phyloP scores from a whole-genome alignment of 2,888 invertebrate genomes.

The Strigamia maritima region DNA sequence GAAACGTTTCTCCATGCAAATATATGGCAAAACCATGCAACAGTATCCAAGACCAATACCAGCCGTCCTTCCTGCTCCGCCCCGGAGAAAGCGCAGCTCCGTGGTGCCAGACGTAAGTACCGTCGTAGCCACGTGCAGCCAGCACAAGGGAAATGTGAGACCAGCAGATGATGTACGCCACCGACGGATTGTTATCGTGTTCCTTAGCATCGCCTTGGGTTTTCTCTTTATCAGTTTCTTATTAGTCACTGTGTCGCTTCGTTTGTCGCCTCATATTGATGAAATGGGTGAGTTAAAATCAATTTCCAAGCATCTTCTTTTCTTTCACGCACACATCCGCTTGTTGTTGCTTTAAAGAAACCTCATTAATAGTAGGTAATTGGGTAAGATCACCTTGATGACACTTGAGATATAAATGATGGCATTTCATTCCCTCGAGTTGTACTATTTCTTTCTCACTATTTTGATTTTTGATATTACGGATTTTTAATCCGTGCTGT shows the following conservation, averaged over 20 bases:
- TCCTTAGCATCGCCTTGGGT: constrained; percentile 83
- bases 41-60: neutral
- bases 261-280: constrained; percentile 94
- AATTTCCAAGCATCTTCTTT: neutral
- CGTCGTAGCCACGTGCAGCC: neutral
- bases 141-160: neutral
- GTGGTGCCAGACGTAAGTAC: constrained; percentile 1
- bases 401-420: constrained; percentile 2
- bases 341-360: neutral
- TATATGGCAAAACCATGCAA: neutral
- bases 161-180: constrained; percentile 31
- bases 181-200: constrained; percentile 28
- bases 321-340: neutral
- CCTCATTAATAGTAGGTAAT: neutral
- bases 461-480: neutral
- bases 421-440: constrained; percentile 4
- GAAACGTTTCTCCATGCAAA: constrained; percentile 30
- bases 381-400: constrained; percentile 1
- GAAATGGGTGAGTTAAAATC: constrained; percentile 77
- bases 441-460: neutral
- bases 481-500: neutral
- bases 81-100: constrained; percentile 31
- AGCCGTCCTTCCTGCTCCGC: constrained; percentile 18
- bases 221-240: constrained; percentile 83
- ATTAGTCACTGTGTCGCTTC: constrained; percentile 83